These are phyloP conservation scores for Callipepla californica DNA, from an alignment of 2,113 vertebrate species.

Conservation along the genomic window DNA sequence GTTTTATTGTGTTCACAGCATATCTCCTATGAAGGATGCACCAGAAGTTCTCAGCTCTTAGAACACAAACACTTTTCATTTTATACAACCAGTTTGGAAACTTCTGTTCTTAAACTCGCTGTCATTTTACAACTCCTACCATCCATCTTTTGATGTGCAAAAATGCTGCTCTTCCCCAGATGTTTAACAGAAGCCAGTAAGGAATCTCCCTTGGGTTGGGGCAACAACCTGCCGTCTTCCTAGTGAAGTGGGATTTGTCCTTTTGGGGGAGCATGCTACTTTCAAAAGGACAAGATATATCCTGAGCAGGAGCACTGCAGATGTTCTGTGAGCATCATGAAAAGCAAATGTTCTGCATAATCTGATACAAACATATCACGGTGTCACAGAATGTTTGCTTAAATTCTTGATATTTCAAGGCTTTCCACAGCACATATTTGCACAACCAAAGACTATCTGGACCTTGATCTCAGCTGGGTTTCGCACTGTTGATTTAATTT, in stretches of 20 bases:
- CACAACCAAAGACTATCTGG: not conserved
- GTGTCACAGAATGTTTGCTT: conserved; percentile 6
- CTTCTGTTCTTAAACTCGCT: not conserved
- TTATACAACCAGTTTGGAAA: not conserved
- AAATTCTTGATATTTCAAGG: conserved; percentile 31
- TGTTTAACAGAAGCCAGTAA: not conserved
- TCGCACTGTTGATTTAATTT: not conserved
- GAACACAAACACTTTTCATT: not conserved
- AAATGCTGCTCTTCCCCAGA: not conserved
- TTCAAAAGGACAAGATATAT: not conserved
- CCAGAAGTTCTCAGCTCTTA: not conserved
- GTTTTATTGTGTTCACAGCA: not conserved
- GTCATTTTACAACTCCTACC: not conserved
- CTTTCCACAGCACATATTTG: conserved; percentile 8
- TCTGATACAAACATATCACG: not conserved
- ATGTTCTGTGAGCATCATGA: not conserved
- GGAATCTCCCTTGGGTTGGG: not conserved
- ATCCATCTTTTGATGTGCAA: not conserved
- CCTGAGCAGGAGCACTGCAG: not conserved
- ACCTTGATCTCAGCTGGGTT: not conserved
- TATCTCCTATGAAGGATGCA: accelerated
- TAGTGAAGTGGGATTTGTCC: not conserved
- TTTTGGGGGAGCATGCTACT: not conserved
- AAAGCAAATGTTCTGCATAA: conserved; percentile 27
- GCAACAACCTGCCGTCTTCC: not conserved